These are phyloP conservation scores for Plecotus auritus DNA, from an alignment of 2,113 vertebrate genomes.

Conservation along the genomic window DNA sequence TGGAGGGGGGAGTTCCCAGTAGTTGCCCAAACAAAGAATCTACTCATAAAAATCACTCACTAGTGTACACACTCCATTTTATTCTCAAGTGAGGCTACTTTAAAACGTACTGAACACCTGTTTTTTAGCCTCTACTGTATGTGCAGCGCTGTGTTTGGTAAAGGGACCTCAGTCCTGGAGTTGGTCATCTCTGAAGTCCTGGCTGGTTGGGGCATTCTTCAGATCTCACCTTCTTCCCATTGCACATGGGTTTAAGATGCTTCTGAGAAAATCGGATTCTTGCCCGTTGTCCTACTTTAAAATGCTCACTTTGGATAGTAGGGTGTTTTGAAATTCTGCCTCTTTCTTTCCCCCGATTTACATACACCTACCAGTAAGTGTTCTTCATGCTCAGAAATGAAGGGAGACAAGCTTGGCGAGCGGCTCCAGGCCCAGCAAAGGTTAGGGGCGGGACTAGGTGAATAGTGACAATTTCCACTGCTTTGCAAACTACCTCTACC, in stretches of 20 bases:
- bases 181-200: background rate
- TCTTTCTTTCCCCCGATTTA: background rate
- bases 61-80: background rate
- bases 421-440: background rate
- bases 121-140: background rate
- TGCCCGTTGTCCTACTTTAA: background rate
- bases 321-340: background rate
- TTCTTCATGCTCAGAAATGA: conserved; percentile 25
- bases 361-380: background rate
- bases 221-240: background rate
- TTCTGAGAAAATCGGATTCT: background rate
- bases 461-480: background rate
- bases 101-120: background rate
- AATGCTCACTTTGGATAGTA: background rate
- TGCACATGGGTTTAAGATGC: background rate
- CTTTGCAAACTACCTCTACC: background rate
- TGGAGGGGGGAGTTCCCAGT: background rate
- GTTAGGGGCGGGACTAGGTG: background rate
- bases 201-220: background rate
- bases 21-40: background rate
- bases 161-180: background rate
- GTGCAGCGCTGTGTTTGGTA: background rate
- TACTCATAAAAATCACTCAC: background rate
- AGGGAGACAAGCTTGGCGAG: background rate
- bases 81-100: background rate